Base-by-base conservation (phyloP, 2,113 vertebrate species). In the Hepsetus odoe region DNA sequence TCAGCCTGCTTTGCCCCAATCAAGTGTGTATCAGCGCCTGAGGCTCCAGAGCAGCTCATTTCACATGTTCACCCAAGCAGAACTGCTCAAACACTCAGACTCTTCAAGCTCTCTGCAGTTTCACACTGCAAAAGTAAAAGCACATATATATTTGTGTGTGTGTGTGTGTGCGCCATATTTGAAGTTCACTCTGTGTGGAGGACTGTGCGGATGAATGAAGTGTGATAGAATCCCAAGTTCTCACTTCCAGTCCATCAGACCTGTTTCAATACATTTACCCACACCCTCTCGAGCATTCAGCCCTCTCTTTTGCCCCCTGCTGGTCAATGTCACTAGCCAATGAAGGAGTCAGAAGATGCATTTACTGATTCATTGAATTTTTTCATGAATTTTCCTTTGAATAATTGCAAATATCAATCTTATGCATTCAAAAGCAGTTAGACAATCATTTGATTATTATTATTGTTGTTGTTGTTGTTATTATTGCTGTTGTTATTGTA, bases 61-160 rank as follows among this genome's bases (percentile, higher is more conserved):
- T 97, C 94, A 93, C 95, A 97, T 96, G 95, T 94, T 97, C 95
- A 97, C 88, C 96, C 95, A 96, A 95, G 95, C 96, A 95, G 95
- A 96, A 95, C 95, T 94, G 92, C 90, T 93, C 93, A 76, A 93
- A 95, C 93, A 95, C 94, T 93, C 94, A 95, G 93, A 91, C 93
- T 92, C 90, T 94, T 93, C 86, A 89, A 85, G 90, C 88, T 85
- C 86, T 89, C 18, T 9, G 4, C 82, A 77, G 74, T 85, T 83
- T 86, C 75, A 68, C 67, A 87, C 86, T 80, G 68, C 51, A 77
- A 83, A 71, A 4, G 9, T n/a, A n/a, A n/a, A n/a, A n/a, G 4
- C 4, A 9, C 35, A 38, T 5, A 38, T 9, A 9, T 4, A 4
- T 5, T 5, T 9, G 9, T 38, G 35, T 38, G 35, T 5, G 35